phyloP scores from a whole-genome alignment of 2,888 invertebrate genomes.

The Spilarctia lutea region DNA sequence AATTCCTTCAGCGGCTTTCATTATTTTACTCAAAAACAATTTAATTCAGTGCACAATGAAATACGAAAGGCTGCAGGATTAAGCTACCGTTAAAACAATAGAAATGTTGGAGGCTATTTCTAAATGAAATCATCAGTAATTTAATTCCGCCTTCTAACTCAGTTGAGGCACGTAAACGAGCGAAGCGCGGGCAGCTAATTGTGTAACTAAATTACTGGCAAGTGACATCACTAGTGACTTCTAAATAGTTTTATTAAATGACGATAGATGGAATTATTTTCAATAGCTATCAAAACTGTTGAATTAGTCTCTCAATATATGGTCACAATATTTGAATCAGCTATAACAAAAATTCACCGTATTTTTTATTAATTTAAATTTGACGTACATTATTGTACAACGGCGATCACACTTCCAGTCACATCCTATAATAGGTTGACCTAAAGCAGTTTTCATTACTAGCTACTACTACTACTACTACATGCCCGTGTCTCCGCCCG shows the following conservation, averaged over 20 bases:
- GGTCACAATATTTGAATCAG: too few relatives aligned
- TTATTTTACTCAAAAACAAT: conserved; percentile 21
- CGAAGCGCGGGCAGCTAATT: conserved; percentile 29
- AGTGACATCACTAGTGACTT: conserved; percentile 18
- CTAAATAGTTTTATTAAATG: background rate
- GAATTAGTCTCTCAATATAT: background rate
- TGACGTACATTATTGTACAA: too few relatives aligned
- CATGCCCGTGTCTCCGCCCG: too few relatives aligned
- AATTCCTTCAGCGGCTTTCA: conserved; percentile 10
- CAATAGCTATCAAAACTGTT: background rate
- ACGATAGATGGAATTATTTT: conserved; percentile 32
- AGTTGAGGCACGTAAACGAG: conserved; percentile 42
- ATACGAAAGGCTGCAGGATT: conserved; percentile 29
- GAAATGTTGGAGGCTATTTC: conserved; percentile 45
- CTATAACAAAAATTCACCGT: background rate
- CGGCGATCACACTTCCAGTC: too few relatives aligned
- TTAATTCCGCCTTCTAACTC: conserved; percentile 53
- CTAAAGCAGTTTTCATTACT: too few relatives aligned
- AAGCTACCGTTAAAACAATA: conserved; percentile 30
- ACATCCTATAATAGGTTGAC: too few relatives aligned
- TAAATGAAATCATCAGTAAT: conserved; percentile 56
- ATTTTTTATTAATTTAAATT: background rate
- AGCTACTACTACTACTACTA: too few relatives aligned
- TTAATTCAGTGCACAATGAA: conserved; percentile 37
- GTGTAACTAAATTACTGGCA: conserved; percentile 25